A percentile compares a stretch with the other conserved stretches of the same genome.
Conservation (phyloP, 2,888 invertebrate genomes). For the Strigamia transsilvanica region DNA sequence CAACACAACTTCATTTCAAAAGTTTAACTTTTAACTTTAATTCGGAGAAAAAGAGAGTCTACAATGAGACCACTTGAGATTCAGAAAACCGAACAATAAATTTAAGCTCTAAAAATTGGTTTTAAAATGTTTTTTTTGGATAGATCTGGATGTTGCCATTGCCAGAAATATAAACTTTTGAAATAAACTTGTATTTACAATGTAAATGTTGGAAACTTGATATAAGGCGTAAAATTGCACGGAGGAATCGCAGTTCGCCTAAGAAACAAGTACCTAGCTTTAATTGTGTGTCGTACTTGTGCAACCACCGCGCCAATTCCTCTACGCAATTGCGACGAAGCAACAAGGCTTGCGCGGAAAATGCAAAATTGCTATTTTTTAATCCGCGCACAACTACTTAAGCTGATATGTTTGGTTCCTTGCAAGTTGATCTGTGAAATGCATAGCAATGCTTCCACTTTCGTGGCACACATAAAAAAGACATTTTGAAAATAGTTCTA, state of each 20-base stretch:
- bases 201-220: neutral
- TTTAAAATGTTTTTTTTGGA: too few relatives aligned
- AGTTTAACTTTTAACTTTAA: too few relatives aligned
- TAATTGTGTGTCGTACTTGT: neutral
- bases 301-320: neutral
- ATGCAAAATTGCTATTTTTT: constrained; percentile 19
- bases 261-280: neutral
- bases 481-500: constrained; percentile 11
- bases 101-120: too few relatives aligned
- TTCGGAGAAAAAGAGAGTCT: too few relatives aligned
- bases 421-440: constrained; percentile 29
- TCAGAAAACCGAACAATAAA: too few relatives aligned
- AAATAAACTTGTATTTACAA: neutral
- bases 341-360: constrained; percentile 26
- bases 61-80: too few relatives aligned
- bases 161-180: neutral
- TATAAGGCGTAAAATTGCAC: constrained; percentile 1
- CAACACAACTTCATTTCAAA: neutral
- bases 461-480: neutral
- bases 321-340: neutral
- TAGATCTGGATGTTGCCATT: too few relatives aligned
- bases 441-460: constrained; percentile 35
- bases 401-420: constrained; percentile 39
- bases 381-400: constrained; percentile 26
- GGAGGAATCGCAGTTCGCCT: neutral